phyloP scores from a whole-genome alignment of 1,140 invertebrate species.

The Platorchestia sp. region DNA sequence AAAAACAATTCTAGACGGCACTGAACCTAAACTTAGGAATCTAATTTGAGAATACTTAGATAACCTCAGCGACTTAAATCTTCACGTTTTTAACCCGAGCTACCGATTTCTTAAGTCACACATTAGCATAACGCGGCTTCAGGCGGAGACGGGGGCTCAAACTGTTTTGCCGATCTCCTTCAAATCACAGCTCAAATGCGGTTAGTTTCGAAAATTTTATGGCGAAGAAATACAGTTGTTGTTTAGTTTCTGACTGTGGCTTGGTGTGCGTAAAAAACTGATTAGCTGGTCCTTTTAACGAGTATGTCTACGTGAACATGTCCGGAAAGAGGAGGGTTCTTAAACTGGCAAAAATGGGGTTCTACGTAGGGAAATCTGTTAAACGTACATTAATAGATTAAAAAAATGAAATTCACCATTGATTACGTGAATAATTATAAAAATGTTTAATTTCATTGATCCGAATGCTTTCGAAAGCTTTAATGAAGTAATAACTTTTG shows the following conservation, averaged over 20 bases:
- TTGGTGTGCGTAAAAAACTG: not conserved
- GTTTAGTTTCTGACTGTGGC: not conserved
- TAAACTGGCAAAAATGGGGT: too few relatives aligned
- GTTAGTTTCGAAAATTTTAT: not conserved
- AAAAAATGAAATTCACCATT: too few relatives aligned
- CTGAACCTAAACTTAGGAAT: not conserved
- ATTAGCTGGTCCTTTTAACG: not conserved
- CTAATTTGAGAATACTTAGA: constrained; percentile 22
- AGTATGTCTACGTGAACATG: too few relatives aligned
- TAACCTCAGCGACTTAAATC: not conserved
- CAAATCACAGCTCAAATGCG: not conserved
- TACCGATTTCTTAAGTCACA: not conserved
- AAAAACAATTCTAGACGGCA: not conserved
- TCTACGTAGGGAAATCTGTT: too few relatives aligned
- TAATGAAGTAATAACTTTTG: not conserved
- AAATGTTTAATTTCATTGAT: too few relatives aligned
- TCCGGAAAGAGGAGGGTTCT: too few relatives aligned
- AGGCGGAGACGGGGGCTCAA: not conserved
- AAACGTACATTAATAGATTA: too few relatives aligned
- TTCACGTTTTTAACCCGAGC: not conserved
- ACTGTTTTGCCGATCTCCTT: not conserved
- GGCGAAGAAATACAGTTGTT: not conserved
- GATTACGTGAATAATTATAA: too few relatives aligned
- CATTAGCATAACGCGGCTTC: not conserved
- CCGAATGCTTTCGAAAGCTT: not conserved